Conservation (phyloP, 2,888 invertebrate genomes). For the Epinotia nisella region DNA sequence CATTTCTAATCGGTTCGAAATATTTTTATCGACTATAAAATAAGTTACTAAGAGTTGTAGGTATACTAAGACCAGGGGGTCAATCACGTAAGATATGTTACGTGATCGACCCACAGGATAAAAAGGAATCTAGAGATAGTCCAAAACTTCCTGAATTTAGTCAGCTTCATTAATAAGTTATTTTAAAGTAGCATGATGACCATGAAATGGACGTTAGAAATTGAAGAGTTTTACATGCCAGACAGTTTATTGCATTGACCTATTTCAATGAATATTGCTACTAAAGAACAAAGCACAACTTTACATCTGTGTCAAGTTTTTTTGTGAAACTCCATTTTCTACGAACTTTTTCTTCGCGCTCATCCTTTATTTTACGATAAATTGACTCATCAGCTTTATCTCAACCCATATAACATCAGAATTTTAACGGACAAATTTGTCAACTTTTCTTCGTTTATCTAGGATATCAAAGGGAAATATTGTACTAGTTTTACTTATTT, state of each 20-base stretch:
- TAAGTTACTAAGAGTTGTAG: not conserved
- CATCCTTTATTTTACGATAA: not conserved
- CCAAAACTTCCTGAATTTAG: not conserved
- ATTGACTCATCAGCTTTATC: not conserved
- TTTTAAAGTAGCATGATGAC: not conserved
- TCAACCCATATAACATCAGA: not conserved
- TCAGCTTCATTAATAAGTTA: not conserved
- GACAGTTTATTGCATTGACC: not conserved
- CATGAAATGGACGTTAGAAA: too few species aligned
- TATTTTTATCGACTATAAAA: not conserved
- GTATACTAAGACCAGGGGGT: too few species aligned
- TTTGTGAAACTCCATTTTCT: not conserved
- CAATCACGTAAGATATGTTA: too few species aligned
- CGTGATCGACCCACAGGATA: too few species aligned
- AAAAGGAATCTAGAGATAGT: too few species aligned
- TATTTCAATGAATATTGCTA: not conserved
- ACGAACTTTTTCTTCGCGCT: not conserved
- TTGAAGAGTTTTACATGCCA: not conserved
- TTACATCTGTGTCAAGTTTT: not conserved
- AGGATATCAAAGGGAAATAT: too few species aligned
- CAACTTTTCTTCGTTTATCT: too few species aligned
- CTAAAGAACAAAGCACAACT: not conserved
- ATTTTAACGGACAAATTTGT: too few species aligned
- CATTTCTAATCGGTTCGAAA: constrained; percentile 10
- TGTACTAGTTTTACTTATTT: too few species aligned